phyloP scores from a whole-genome alignment of 2,113 vertebrate species.

The Archocentrus centrarchus region DNA sequence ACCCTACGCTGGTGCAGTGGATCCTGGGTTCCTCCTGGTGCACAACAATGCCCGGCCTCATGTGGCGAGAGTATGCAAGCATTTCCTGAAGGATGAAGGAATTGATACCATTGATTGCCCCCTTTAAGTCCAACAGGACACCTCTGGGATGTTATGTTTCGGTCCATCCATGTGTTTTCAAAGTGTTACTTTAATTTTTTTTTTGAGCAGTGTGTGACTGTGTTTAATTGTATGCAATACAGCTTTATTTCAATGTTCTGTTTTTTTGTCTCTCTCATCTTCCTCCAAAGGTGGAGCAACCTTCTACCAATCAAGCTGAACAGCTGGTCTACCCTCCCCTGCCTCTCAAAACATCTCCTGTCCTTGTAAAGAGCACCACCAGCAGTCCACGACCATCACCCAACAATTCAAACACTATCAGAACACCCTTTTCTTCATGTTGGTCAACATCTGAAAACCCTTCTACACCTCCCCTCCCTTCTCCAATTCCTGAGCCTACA shows the following conservation, averaged over 20 bases:
- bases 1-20: too few relatives aligned
- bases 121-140: too few relatives aligned
- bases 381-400: background rate
- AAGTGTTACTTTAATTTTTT: too few relatives aligned
- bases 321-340: constrained; percentile 85
- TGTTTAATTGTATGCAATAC: background rate
- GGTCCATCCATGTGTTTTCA: too few relatives aligned
- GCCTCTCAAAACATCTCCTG: constrained; percentile 3
- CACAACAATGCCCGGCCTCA: too few relatives aligned
- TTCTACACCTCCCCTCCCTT: background rate
- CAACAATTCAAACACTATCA: background rate
- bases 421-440: background rate
- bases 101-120: too few relatives aligned
- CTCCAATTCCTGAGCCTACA: constrained; percentile 20
- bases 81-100: too few relatives aligned
- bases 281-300: constrained; percentile 83
- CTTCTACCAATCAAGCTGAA: constrained; percentile 74
- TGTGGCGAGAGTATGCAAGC: too few relatives aligned
- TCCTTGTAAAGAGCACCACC: background rate
- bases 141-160: too few relatives aligned
- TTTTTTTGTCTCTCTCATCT: background rate
- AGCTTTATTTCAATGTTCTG: background rate
- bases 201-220: too few relatives aligned
- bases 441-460: background rate
- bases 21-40: too few relatives aligned